phyloP scores from a whole-genome alignment of 2,797 vertebrate species.

The Sarcophilus harrisii region DNA sequence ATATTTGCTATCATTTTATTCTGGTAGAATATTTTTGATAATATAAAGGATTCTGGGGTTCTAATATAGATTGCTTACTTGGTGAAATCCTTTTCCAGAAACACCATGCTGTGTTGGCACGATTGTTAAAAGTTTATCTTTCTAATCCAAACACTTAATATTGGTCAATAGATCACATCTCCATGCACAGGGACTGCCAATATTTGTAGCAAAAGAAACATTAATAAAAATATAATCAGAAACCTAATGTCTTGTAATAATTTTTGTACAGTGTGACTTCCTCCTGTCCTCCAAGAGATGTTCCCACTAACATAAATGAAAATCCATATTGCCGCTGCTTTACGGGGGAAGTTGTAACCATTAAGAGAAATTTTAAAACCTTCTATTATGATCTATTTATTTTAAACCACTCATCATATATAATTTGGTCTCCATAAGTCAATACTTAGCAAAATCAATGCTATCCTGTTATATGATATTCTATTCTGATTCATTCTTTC shows the following conservation, averaged over 20 bases:
- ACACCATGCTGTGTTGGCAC: neutral
- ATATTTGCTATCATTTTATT: neutral
- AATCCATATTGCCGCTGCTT: too few relatives aligned
- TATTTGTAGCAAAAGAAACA: neutral
- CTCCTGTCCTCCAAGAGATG: too few relatives aligned
- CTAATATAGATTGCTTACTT: neutral
- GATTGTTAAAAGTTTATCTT: neutral
- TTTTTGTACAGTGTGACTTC: too few relatives aligned
- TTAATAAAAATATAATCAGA: neutral
- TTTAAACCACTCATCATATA: too few relatives aligned
- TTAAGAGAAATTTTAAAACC: too few relatives aligned
- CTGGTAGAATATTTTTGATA: neutral
- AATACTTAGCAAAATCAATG: too few relatives aligned
- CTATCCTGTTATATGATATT: too few relatives aligned
- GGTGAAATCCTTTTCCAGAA: neutral
- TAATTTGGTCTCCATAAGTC: too few relatives aligned
- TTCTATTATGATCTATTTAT: too few relatives aligned
- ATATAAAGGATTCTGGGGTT: neutral
- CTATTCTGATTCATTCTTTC: too few relatives aligned
- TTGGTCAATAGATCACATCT: neutral
- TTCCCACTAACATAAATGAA: too few relatives aligned
- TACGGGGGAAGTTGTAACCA: too few relatives aligned
- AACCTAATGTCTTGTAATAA: neutral
- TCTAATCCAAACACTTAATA: neutral
- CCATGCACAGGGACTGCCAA: neutral